Evolutionary conservation across 2,888 invertebrate genomes (phyloP).

Genomic region (Mythimna impura): DNA sequence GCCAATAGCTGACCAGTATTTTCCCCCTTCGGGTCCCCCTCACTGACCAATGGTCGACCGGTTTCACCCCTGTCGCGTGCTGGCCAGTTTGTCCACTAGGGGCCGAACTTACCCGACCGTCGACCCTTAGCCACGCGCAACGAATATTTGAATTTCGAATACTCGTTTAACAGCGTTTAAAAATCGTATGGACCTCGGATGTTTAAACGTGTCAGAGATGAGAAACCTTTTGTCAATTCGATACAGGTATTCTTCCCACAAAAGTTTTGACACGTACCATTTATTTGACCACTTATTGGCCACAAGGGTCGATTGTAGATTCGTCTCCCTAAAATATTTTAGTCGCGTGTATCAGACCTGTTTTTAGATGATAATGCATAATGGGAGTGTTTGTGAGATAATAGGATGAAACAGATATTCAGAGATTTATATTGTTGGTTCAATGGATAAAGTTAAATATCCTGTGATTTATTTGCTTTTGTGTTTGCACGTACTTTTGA

Average conservation of each 20-base stretch:
- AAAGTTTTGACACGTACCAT: slow-evolving; percentile 85
- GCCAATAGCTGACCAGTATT: slow-evolving; percentile 73
- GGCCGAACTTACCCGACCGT: slow-evolving; percentile 48
- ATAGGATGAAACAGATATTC: slow-evolving; percentile 74
- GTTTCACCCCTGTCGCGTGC: slow-evolving; percentile 82
- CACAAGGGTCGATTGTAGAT: slow-evolving; percentile 79
- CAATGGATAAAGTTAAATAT: slow-evolving; percentile 66
- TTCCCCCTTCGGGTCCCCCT: slow-evolving; percentile 64
- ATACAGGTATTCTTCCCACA: slow-evolving; percentile 82
- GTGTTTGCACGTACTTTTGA: slow-evolving; percentile 43
- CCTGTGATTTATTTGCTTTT: slow-evolving; percentile 64
- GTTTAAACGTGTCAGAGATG: slow-evolving; percentile 81
- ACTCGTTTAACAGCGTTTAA: slow-evolving; percentile 76
- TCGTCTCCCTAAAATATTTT: slow-evolving; percentile 84
- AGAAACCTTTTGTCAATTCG: slow-evolving; percentile 81
- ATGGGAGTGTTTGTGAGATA: slow-evolving; percentile 74
- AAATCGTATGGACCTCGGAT: slow-evolving; percentile 86
- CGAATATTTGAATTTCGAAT: slow-evolving; percentile 68
- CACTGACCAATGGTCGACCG: slow-evolving; percentile 87
- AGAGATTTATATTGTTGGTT: slow-evolving; percentile 72
- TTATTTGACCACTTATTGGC: slow-evolving; percentile 86
- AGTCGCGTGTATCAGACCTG: slow-evolving; percentile 82
- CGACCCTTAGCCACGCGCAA: slow-evolving; percentile 70
- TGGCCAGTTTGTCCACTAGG: slow-evolving; percentile 72
- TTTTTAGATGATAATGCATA: slow-evolving; percentile 75